Base-by-base conservation (phyloP, 2,888 invertebrate species). In the Habrosyne pyritoides region DNA sequence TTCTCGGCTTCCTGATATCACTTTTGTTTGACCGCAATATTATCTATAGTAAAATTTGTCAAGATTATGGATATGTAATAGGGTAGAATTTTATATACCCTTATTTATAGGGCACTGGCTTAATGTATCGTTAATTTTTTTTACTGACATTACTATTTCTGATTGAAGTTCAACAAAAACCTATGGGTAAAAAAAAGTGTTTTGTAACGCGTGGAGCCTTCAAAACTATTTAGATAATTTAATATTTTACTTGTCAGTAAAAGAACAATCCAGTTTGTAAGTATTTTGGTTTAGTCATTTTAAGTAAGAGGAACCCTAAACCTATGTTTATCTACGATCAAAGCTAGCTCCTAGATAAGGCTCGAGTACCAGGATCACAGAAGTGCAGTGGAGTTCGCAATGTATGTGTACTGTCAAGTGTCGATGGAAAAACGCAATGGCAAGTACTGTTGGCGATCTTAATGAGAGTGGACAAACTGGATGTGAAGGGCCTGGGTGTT, bases 381-480 rank as follows among this genome's bases (percentile, higher is more conserved):
- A 71, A 81, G 70, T 66, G 22, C 62, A 68, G 56, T 76, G 71
- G 86, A 89, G 89, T 64, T 86, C 73, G 75, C 69, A 69, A 76
- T 76, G 77, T 74, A 69, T 74, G 53, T 66, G 62, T 61, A 66
- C 65, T 74, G 74, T 74, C 77, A 74, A 75, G 77, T 81, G 79
- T 70, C 75, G 74, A 80, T 79, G 86, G 83, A 89, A 89, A 89
- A 88, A 90, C 83, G 83, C 83, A 82, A 73, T 76, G 67, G 82
- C 78, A 79, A 81, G 81, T 81, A 83, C 79, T 73, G 79, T 75
- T 75, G 73, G 28, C 85, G 78, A 86, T 89, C 89, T 88, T 91
- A 92, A 91, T 91, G 91, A 91, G 90, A 90, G 88, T 91, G 90
- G 91, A 91, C 89, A 91, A 91, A 91, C 91, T 87, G 89, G 91